These are phyloP conservation scores for Graphium colonna DNA, from an alignment of 2,888 invertebrate species.

Conservation along the genomic window DNA sequence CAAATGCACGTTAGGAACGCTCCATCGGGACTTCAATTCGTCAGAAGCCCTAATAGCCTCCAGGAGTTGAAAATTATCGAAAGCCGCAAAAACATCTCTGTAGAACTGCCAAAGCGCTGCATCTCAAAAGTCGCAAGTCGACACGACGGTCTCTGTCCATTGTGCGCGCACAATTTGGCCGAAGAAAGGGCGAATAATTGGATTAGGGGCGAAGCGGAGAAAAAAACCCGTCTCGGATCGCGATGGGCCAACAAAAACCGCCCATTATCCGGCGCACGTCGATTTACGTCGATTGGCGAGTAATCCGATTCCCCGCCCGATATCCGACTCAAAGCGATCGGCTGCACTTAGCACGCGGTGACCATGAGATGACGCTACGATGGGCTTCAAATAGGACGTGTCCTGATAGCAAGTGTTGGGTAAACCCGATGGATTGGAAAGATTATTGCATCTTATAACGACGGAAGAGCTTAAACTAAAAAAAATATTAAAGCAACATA, in stretches of 20 bases:
- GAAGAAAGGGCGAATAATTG: constrained; percentile 35
- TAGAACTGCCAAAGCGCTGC: not conserved
- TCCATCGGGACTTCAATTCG: no score
- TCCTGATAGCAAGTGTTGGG: not conserved
- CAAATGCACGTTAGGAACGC: no score
- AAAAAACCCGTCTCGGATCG: constrained; percentile 32
- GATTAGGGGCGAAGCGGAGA: constrained; percentile 28
- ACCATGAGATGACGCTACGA: not conserved
- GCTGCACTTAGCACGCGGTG: constrained; percentile 1
- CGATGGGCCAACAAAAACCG: constrained; percentile 33
- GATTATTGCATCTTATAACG: no score
- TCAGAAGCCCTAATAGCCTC: no score
- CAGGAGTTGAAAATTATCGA: no score
- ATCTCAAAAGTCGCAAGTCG: not conserved
- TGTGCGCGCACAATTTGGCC: constrained; percentile 30
- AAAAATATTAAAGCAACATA: no score
- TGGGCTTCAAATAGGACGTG: not conserved
- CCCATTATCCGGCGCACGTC: constrained; percentile 30
- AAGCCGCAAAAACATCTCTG: no score
- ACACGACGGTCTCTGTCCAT: constrained; percentile 5
- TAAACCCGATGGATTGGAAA: no score
- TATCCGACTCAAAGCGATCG: constrained; percentile 2
- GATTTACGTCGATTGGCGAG: constrained; percentile 8
- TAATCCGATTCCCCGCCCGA: constrained; percentile 13
- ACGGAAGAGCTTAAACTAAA: no score